These are phyloP conservation scores for Drosophila bifasciata DNA, from an alignment of 1,140 invertebrate genomes.

Conservation along the genomic window DNA sequence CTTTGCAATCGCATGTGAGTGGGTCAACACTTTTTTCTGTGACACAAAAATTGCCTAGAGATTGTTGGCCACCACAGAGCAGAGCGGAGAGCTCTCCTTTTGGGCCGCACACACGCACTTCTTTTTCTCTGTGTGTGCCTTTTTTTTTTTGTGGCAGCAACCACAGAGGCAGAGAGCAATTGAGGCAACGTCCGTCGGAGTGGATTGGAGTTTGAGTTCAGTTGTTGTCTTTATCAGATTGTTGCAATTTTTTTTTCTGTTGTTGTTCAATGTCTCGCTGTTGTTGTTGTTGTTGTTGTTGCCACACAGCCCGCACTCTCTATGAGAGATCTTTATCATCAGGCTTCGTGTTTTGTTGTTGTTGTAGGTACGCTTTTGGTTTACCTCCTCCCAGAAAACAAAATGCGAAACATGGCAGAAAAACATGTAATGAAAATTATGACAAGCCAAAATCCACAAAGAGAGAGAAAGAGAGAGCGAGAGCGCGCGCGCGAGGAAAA, in stretches of 20 bases:
- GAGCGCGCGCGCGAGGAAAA: constrained; percentile 5
- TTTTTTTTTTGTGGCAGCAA: constrained; percentile 40
- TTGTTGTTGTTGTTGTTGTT: constrained; percentile 47
- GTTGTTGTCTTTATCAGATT: constrained; percentile 77
- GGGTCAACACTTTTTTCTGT: too few relatives aligned
- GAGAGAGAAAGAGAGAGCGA: constrained; percentile 24
- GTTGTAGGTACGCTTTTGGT: constrained; percentile 57
- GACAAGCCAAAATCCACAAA: constrained; percentile 68
- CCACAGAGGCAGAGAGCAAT: constrained; percentile 53
- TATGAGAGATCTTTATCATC: constrained; percentile 76
- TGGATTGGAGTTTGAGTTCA: constrained; percentile 29
- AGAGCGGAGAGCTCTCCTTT: constrained; percentile 9
- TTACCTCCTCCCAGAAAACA: constrained; percentile 42
- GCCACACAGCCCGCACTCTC: constrained; percentile 68
- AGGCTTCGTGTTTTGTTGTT: constrained; percentile 25
- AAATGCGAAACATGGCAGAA: constrained; percentile 66
- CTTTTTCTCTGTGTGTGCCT: neutral
- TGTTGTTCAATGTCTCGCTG: constrained; percentile 48
- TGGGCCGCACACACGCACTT: neutral
- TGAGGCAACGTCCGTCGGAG: constrained; percentile 27
- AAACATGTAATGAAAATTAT: constrained; percentile 82
- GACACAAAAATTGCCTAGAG: too few relatives aligned
- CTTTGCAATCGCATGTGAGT: too few relatives aligned
- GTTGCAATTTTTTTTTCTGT: constrained; percentile 77
- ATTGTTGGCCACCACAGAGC: too few relatives aligned